phyloP scores from a whole-genome alignment of 2,113 vertebrate genomes.

The Crotalus horridus region DNA sequence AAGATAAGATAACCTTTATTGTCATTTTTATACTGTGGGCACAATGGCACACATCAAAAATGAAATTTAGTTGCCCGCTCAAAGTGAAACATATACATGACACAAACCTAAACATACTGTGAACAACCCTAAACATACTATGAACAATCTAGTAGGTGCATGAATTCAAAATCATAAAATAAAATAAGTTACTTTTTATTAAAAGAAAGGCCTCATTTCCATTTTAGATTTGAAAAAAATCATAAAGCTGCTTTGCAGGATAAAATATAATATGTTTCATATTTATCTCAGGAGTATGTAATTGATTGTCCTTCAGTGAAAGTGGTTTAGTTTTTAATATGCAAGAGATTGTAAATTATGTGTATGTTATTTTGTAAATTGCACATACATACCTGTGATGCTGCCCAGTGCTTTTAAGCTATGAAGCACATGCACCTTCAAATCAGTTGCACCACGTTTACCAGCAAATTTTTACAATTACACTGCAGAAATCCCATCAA shows the following conservation, averaged over 20 bases:
- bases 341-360: constrained; percentile 11
- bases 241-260: neutral
- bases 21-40: no score
- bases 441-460: constrained; percentile 10
- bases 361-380: constrained; percentile 13
- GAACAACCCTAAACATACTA: no score
- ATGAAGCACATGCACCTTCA: neutral
- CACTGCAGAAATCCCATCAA: constrained; percentile 20
- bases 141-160: neutral
- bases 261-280: neutral
- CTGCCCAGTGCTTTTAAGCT: constrained; percentile 8
- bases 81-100: no score
- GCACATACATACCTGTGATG: neutral
- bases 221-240: constrained; percentile 19
- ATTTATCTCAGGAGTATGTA: constrained; percentile 43
- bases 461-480: constrained; percentile 22
- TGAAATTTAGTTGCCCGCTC: no score
- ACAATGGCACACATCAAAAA: no score
- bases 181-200: neutral
- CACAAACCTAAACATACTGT: no score
- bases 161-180: neutral
- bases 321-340: constrained; percentile 34
- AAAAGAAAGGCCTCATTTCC: neutral
- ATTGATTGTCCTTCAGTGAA: constrained; percentile 39
- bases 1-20: no score